Evolutionary conservation across 2,113 vertebrate genomes (phyloP).

Genomic region (Poeciliopsis prolifica): DNA sequence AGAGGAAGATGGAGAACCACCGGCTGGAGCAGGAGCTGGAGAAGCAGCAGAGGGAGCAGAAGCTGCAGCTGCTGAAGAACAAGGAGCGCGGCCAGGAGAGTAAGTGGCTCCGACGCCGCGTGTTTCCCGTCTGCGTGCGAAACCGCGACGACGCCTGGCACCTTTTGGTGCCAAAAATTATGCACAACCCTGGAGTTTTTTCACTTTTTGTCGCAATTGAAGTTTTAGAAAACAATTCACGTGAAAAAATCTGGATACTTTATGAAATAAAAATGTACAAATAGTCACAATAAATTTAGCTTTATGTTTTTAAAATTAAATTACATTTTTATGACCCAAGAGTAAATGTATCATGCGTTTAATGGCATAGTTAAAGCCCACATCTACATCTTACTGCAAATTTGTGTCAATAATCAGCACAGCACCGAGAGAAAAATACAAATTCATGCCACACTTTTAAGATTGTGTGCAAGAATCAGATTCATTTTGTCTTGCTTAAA

Average conservation of each 20-base stretch:
- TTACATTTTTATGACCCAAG: neutral
- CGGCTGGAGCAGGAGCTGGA: slow-evolving; percentile 96
- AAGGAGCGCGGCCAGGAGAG: slow-evolving; percentile 98
- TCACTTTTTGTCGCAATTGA: neutral
- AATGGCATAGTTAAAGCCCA: neutral
- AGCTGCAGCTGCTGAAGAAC: slow-evolving; percentile 94
- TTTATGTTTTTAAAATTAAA: neutral
- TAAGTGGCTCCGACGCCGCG: slow-evolving; percentile 64
- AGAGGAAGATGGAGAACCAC: slow-evolving; percentile 95
- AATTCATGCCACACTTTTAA: neutral
- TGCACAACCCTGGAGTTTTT: too few relatives aligned
- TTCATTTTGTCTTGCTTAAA: too few relatives aligned
- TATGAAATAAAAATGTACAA: neutral
- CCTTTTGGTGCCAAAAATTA: too few relatives aligned
- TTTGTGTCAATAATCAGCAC: too few relatives aligned
- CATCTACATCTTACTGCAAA: too few relatives aligned
- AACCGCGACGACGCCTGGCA: too few relatives aligned
- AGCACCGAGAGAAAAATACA: neutral
- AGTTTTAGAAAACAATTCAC: neutral
- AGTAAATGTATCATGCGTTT: neutral
- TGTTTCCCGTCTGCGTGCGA: too few relatives aligned
- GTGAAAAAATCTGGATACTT: neutral
- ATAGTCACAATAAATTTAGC: neutral
- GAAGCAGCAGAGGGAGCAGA: slow-evolving; percentile 97
- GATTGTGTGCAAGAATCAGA: neutral